phyloP scores from a whole-genome alignment of 2,888 invertebrate genomes.

The Zele albiditarsus region DNA sequence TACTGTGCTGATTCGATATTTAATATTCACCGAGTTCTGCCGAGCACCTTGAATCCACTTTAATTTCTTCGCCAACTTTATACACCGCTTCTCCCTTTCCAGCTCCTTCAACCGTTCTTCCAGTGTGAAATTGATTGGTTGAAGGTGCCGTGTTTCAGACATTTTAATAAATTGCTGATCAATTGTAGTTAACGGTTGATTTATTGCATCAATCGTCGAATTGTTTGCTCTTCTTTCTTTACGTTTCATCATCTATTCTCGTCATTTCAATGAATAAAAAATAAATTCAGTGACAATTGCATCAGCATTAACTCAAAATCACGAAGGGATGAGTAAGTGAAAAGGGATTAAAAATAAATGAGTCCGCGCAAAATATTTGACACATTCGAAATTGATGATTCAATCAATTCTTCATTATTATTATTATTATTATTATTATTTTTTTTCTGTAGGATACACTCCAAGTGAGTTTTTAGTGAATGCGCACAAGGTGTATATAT shows the following conservation, averaged over 20 bases:
- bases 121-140: neutral
- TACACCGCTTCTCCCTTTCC: neutral
- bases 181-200: constrained; percentile 1
- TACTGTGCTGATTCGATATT: constrained; percentile 10
- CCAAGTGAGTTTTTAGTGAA: constrained; percentile 20
- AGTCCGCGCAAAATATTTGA: neutral
- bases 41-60: neutral
- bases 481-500: constrained; percentile 10
- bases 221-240: neutral
- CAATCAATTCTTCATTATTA: constrained; percentile 43
- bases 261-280: neutral
- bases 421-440: neutral
- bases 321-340: neutral
- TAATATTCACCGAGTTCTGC: constrained; percentile 10
- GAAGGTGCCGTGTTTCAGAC: neutral
- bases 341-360: neutral
- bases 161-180: constrained; percentile 14
- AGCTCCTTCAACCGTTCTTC: neutral
- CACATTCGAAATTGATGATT: constrained; percentile 30
- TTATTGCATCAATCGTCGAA: neutral
- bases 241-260: neutral
- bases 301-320: neutral
- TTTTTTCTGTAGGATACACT: constrained; percentile 35
- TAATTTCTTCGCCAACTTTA: constrained; percentile 4
- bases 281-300: neutral